phyloP scores from a whole-genome alignment of 2,797 vertebrate species.

The Enteromius viviparus region DNA sequence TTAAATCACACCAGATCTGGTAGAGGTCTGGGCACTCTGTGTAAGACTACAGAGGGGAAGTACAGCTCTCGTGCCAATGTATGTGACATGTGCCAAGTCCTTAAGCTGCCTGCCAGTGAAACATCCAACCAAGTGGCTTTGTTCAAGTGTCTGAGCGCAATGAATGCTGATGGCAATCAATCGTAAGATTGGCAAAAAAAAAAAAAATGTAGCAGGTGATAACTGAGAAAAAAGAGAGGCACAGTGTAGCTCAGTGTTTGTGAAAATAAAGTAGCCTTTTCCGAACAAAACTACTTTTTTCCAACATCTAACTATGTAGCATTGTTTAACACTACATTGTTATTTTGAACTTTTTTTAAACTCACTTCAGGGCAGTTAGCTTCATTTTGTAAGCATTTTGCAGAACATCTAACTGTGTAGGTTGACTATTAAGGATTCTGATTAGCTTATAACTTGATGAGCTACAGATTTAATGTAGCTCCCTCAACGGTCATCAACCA shows the following conservation, averaged over 20 bases:
- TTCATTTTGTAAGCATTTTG: not conserved
- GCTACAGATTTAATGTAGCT: conserved; percentile 6
- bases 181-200: conserved; percentile 32
- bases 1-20: conserved; percentile 41
- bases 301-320: not conserved
- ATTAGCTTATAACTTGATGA: not conserved
- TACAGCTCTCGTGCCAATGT: conserved; percentile 43
- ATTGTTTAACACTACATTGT: too few species aligned
- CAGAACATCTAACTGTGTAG: not conserved
- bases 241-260: not conserved
- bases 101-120: conserved; percentile 43
- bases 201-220: conserved; percentile 39
- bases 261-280: not conserved
- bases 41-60: conserved; percentile 32
- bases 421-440: not conserved
- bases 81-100: conserved; percentile 51
- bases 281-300: not conserved
- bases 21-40: conserved; percentile 48
- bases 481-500: not conserved
- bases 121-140: conserved; percentile 56
- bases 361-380: not conserved
- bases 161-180: conserved; percentile 29
- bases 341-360: not conserved
- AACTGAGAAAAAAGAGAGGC: not conserved
- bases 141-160: conserved; percentile 30